Percentiles rank a stretch among this genome's conserved stretches.
Conservation (phyloP, 2,888 invertebrate genomes). For the Tetragnatha montana region DNA sequence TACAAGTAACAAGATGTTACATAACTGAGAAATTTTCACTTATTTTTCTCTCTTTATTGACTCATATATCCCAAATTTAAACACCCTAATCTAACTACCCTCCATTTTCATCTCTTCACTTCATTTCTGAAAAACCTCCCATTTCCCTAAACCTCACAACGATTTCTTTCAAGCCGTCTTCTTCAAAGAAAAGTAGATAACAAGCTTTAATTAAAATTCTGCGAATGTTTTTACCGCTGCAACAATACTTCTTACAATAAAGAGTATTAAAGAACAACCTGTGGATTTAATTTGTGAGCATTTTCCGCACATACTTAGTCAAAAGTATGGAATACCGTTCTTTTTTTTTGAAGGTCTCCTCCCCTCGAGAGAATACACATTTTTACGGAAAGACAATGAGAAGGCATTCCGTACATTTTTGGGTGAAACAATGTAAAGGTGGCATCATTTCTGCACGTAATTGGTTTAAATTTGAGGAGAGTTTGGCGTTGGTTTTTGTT, state of each 20-base stretch:
- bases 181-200: conserved; percentile 45
- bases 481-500: not conserved
- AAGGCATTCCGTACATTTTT: conserved; percentile 16
- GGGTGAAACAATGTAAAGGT: not conserved
- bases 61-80: not conserved
- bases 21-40: not conserved
- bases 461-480: not conserved
- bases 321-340: conserved; percentile 10
- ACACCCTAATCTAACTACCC: not conserved
- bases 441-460: not conserved
- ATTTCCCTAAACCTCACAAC: conserved; percentile 3
- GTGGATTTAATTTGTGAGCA: conserved; percentile 47
- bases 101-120: not conserved
- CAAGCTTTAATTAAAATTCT: conserved; percentile 66
- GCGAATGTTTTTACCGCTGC: conserved; percentile 30
- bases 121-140: conserved; percentile 8
- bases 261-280: conserved; percentile 56
- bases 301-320: conserved; percentile 9
- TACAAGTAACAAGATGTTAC: not conserved
- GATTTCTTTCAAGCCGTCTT: conserved; percentile 15
- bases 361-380: not conserved
- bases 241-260: conserved; percentile 42
- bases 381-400: conserved; percentile 1
- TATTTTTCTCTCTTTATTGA: not conserved
- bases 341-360: not conserved